Evolutionary conservation across 23 tunicate genomes (phyloP), one percentile per base, ranked within the genome.

Genomic region (Ascidia mentula): DNA sequence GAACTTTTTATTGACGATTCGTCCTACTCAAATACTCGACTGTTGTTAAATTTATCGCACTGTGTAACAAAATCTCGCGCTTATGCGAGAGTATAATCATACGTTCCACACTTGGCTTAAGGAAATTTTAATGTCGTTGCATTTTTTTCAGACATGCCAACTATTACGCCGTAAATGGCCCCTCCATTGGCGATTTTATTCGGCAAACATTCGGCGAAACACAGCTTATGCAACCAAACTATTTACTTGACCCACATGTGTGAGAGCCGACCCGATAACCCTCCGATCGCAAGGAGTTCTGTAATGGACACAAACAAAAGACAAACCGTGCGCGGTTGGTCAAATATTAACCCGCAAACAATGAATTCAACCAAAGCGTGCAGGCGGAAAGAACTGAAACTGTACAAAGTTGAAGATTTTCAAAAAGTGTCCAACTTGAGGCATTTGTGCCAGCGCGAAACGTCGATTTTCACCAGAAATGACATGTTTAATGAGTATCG

Each of bases 221-320:
- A 28, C 65, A 26, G 65, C 65, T 1, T 53, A 3, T 53, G 4
- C 12, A 28, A 53, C 65, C 2, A 53, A 9, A 20, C 2, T 53
- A 28, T 53, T 53, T 53, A 28, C 65, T 53, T 53, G 65, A 3
- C 65, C 65, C 65, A 53, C 24, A 53, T 53, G 22, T 26, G 65
- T 28, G 22, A 26, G 65, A 53, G 65, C 65, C 65, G 65, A 28
- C 65, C 65, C 65, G 65, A 20, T 53, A 53, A 28, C 22, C 65
- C 65, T 53, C 65, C 65, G n/a, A n/a, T n/a, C 65, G 65, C 28
- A 20, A 28, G 1, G 65, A 26, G 65, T 53, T 20, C 65, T 3
- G 65, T 53, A 53, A 53, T 53, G 65, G 65, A 53, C 65, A 53
- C 65, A 53, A 53, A 53, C 65, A 53, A 53, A 53, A 28, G 13